Conservation (phyloP, 2,888 invertebrate species). For the Phrixothrix hirtus region DNA sequence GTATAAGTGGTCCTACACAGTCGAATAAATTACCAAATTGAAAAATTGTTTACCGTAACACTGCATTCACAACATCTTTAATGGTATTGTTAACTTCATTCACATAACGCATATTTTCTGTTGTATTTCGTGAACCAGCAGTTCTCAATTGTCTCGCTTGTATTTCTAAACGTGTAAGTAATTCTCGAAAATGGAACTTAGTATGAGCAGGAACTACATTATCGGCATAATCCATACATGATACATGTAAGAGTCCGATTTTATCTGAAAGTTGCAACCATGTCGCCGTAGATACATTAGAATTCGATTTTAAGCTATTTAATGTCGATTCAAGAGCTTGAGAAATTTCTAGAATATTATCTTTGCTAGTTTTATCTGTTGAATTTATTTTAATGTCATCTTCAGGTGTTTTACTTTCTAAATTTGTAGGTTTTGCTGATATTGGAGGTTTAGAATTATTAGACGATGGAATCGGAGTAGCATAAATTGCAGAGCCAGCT, state of each 20-base stretch:
- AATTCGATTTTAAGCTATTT: conserved; percentile 62
- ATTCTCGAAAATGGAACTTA: conserved; percentile 83
- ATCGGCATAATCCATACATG: conserved; percentile 84
- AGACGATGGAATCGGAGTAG: conserved; percentile 66
- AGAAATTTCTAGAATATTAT: conserved; percentile 68
- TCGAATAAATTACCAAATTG: conserved; percentile 28
- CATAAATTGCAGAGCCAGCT: conserved; percentile 70
- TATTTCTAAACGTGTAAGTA: conserved; percentile 70
- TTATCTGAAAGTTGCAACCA: conserved; percentile 82
- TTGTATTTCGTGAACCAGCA: conserved; percentile 70
- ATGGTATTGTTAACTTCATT: conserved; percentile 74
- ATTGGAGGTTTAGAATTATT: conserved; percentile 55
- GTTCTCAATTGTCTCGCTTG: conserved; percentile 71
- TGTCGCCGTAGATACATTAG: conserved; percentile 65
- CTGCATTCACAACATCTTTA: conserved; percentile 74
- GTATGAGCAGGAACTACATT: conserved; percentile 80
- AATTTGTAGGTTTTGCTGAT: conserved; percentile 57
- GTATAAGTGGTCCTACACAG: conserved; percentile 39
- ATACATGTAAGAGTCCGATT: conserved; percentile 78
- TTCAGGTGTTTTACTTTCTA: conserved; percentile 53
- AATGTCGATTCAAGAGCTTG: conserved; percentile 67
- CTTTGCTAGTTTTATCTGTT: conserved; percentile 56
- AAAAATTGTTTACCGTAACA: conserved; percentile 54
- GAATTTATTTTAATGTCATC: conserved; percentile 55
- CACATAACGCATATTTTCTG: conserved; percentile 69